Evolutionary conservation across 2,797 vertebrate genomes (phyloP).

Genomic region (Microhierax caerulescens): DNA sequence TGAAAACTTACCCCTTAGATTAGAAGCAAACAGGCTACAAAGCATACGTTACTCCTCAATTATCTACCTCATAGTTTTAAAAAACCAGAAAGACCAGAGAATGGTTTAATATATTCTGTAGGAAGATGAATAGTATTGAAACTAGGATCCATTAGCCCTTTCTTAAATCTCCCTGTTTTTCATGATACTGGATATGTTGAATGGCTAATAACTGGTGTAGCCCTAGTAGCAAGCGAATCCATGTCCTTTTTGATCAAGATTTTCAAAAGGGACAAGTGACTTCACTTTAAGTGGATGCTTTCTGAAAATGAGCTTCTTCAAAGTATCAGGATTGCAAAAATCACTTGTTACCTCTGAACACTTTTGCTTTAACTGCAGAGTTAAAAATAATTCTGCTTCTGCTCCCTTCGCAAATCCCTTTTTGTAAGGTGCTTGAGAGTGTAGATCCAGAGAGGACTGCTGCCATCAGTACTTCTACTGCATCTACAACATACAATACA

Average conservation of each 20-base stretch:
- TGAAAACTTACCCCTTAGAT: not conserved
- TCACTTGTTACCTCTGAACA: not conserved
- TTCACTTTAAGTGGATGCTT: not conserved
- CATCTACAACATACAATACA: not conserved
- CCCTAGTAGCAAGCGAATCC: not conserved
- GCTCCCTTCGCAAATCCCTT: not conserved
- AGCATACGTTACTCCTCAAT: not conserved
- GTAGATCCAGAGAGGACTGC: not conserved
- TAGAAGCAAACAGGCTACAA: conserved; percentile 7
- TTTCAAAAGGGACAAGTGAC: not conserved
- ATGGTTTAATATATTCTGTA: not conserved
- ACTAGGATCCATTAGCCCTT: conserved; percentile 35
- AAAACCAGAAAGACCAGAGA: not conserved
- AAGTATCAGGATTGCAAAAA: not conserved
- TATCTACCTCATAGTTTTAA: not conserved
- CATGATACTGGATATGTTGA: not conserved
- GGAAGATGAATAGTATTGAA: not conserved
- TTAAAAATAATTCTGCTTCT: not conserved
- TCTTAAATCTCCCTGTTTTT: not conserved
- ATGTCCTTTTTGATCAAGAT: not conserved
- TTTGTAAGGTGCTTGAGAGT: conserved; percentile 1
- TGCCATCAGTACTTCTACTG: not conserved
- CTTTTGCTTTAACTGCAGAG: not conserved
- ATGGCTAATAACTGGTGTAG: not conserved
- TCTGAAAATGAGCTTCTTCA: not conserved